Conservation (phyloP, 92 coral and sea anemone genomes). For the Porites divaricata region DNA sequence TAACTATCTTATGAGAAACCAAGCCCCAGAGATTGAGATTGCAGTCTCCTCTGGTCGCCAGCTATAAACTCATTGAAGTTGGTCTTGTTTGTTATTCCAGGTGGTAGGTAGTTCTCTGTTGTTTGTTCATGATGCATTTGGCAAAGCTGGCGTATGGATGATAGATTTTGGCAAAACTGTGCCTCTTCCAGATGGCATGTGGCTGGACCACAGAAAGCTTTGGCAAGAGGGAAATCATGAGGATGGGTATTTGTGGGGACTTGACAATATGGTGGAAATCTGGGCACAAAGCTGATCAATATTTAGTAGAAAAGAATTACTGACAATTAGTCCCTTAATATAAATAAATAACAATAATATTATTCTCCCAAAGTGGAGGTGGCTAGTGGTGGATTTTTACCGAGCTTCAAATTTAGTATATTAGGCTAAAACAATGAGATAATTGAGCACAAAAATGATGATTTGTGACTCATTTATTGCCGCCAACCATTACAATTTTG, state of each 20-base stretch:
- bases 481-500: too few species aligned
- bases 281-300: constrained; percentile 75
- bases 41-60: too few species aligned
- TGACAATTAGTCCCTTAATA: neutral
- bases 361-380: too few species aligned
- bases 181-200: constrained; percentile 71
- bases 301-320: constrained; percentile 1
- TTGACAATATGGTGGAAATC: constrained; percentile 93
- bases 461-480: too few species aligned
- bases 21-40: too few species aligned
- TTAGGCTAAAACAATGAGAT: too few species aligned
- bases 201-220: constrained; percentile 75
- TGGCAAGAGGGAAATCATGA: constrained; percentile 98
- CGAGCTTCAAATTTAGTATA: too few species aligned
- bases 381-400: too few species aligned
- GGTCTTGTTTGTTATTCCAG: constrained; percentile 42
- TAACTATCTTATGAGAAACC: too few species aligned
- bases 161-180: constrained; percentile 97
- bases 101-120: constrained; percentile 95
- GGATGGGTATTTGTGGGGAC: constrained; percentile 98
- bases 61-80: too few species aligned
- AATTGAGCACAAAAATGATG: too few species aligned
- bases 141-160: constrained; percentile 95
- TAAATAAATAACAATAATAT: too few species aligned
- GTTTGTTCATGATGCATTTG: constrained; percentile 92